These are phyloP conservation scores for Xestia c-nigrum DNA, from an alignment of 2,888 invertebrate genomes.

Conservation along the genomic window DNA sequence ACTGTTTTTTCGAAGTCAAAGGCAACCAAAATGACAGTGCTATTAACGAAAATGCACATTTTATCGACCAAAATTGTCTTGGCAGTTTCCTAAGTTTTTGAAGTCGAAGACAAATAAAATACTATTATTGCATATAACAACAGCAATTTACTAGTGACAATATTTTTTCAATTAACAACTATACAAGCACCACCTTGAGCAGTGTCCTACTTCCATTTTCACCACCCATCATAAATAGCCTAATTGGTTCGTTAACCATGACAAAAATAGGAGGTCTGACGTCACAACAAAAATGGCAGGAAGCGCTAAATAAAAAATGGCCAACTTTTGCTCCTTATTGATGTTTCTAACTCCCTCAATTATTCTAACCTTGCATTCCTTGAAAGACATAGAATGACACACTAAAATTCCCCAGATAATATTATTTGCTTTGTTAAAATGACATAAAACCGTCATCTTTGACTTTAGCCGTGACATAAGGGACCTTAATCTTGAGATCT, in stretches of 20 bases:
- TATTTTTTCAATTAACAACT: conserved; percentile 5
- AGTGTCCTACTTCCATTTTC: conserved; percentile 41
- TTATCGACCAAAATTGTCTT: neutral
- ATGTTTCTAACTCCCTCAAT: conserved; percentile 66
- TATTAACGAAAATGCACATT: conserved; percentile 4
- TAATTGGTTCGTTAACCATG: conserved; percentile 56
- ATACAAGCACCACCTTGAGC: conserved; percentile 24
- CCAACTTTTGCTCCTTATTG: conserved; percentile 50
- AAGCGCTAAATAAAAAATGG: conserved; percentile 49
- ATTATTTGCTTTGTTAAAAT: conserved; percentile 57
- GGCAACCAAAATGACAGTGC: neutral
- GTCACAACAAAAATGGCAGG: conserved; percentile 50
- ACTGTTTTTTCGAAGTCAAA: conserved; percentile 1
- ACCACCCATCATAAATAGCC: conserved; percentile 32
- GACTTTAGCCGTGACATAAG: conserved; percentile 62
- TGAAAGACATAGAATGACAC: conserved; percentile 57
- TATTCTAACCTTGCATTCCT: conserved; percentile 75
- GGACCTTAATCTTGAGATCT: conserved; percentile 39
- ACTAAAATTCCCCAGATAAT: conserved; percentile 57
- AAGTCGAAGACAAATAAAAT: neutral
- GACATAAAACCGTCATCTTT: conserved; percentile 57
- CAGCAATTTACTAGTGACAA: neutral
- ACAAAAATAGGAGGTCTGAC: conserved; percentile 46
- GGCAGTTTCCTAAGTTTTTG: neutral
- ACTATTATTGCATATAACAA: neutral